Percentiles rank a stretch among this genome's conserved stretches.
Conservation (phyloP, 1,140 invertebrate species). For the Danaus plexippus region DNA sequence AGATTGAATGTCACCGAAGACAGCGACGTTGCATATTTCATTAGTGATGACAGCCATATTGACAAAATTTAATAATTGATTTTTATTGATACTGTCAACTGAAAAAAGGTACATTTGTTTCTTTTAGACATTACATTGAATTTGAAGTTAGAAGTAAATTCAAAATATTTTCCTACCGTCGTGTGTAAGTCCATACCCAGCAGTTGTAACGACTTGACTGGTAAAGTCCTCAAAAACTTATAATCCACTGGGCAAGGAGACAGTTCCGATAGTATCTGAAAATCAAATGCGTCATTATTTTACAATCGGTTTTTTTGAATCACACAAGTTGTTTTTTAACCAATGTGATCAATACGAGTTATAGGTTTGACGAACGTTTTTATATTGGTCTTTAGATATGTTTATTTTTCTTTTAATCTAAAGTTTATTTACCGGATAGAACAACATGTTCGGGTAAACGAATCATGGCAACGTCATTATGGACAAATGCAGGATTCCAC, state of each 20-base stretch:
- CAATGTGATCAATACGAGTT: no score
- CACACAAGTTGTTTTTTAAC: no score
- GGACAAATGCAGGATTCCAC: constrained; percentile 20
- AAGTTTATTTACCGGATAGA: constrained; percentile 35
- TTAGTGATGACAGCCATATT: constrained; percentile 30
- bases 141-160: neutral
- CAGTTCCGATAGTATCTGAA: constrained; percentile 26
- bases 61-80: constrained; percentile 28
- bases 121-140: neutral
- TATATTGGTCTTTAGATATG: neutral
- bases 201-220: constrained; percentile 24
- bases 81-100: constrained; percentile 17
- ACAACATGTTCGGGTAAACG: constrained; percentile 34
- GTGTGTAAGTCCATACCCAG: constrained; percentile 33
- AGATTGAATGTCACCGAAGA: constrained; percentile 13
- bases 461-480: constrained; percentile 38
- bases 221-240: constrained; percentile 22
- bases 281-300: constrained; percentile 6
- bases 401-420: neutral
- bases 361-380: no score
- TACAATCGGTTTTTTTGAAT: neutral
- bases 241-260: constrained; percentile 32
- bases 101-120: constrained; percentile 2
- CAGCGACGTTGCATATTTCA: constrained; percentile 17
- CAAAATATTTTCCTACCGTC: constrained; percentile 21